Conservation (phyloP, 2,113 vertebrate species). For the Melanostigma gelatinosum region DNA sequence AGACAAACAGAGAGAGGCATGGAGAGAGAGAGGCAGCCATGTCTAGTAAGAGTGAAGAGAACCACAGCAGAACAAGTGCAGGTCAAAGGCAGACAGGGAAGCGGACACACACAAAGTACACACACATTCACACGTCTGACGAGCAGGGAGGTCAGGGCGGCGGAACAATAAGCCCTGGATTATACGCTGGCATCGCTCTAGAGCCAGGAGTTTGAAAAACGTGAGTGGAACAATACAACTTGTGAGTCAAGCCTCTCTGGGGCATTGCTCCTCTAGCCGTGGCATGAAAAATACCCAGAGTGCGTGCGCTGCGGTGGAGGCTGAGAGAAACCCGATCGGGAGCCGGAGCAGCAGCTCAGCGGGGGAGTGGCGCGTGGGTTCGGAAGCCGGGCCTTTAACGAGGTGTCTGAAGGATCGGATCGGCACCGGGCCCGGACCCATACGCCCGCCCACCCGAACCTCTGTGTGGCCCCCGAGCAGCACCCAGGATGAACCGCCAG, state of each 20-base stretch:
- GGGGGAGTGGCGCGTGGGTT: slow-evolving; percentile 45
- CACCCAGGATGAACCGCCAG: slow-evolving; percentile 44
- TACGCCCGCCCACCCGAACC: slow-evolving; percentile 17
- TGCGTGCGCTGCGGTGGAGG: slow-evolving; percentile 48
- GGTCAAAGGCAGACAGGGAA: slow-evolving; percentile 30
- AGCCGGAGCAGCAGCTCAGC: slow-evolving; percentile 54
- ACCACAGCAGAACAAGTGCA: slow-evolving; percentile 45
- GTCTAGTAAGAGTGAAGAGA: slow-evolving; percentile 34
- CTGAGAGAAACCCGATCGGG: slow-evolving; percentile 62
- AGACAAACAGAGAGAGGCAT: not conserved
- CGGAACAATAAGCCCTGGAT: slow-evolving; percentile 42
- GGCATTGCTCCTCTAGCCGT: slow-evolving; percentile 24
- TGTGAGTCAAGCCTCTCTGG: slow-evolving; percentile 39
- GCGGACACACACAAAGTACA: slow-evolving; percentile 26
- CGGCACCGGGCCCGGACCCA: slow-evolving; percentile 16
- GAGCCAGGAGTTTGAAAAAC: slow-evolving; percentile 32
- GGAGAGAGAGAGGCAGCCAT: slow-evolving; percentile 8
- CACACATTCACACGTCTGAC: slow-evolving; percentile 18
- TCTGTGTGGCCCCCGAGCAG: slow-evolving; percentile 43
- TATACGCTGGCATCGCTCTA: slow-evolving; percentile 37
- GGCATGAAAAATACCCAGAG: slow-evolving; percentile 46
- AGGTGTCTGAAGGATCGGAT: slow-evolving; percentile 62
- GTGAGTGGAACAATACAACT: slow-evolving; percentile 59
- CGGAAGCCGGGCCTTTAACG: slow-evolving; percentile 57
- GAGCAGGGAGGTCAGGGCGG: slow-evolving; percentile 32